phyloP scores from a whole-genome alignment of 2,888 invertebrate genomes.

The Chromoteleia sp. region DNA sequence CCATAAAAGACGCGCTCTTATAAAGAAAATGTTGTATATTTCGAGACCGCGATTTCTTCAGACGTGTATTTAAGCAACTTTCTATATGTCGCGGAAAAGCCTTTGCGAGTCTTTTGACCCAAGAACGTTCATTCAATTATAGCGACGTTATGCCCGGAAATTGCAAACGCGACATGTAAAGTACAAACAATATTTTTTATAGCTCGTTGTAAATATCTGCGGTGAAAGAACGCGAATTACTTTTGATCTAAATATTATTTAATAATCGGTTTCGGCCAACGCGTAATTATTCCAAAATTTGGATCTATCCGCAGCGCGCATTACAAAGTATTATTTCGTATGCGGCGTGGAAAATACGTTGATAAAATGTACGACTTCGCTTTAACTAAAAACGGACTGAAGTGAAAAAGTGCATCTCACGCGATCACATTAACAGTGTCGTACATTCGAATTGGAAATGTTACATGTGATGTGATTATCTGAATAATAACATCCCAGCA shows the following conservation, averaged over 20 bases:
- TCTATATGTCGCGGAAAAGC: conserved; percentile 55
- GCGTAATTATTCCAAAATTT: no score
- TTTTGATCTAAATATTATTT: background rate
- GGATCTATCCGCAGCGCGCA: no score
- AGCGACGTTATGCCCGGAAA: conserved; percentile 31
- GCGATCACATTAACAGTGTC: conserved; percentile 59
- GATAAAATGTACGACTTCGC: conserved; percentile 47
- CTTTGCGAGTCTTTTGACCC: conserved; percentile 56
- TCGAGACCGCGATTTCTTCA: conserved; percentile 33
- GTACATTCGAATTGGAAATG: conserved; percentile 58
- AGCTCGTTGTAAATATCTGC: background rate
- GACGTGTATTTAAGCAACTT: conserved; percentile 50
- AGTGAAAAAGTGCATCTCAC: conserved; percentile 62
- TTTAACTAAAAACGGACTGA: conserved; percentile 37
- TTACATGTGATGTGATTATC: conserved; percentile 66
- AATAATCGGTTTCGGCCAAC: no score
- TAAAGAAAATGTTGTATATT: conserved; percentile 37
- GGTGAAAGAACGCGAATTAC: background rate
- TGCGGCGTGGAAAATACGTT: conserved; percentile 26
- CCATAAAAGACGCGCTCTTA: conserved; percentile 13
- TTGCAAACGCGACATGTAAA: conserved; percentile 47
- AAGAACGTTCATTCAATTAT: conserved; percentile 58
- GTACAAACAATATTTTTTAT: conserved; percentile 45
- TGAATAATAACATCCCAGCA: conserved; percentile 65
- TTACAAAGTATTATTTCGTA: conserved; percentile 17